phyloP scores from a whole-genome alignment of 2,113 vertebrate genomes.

The Trematomus loennbergii region DNA sequence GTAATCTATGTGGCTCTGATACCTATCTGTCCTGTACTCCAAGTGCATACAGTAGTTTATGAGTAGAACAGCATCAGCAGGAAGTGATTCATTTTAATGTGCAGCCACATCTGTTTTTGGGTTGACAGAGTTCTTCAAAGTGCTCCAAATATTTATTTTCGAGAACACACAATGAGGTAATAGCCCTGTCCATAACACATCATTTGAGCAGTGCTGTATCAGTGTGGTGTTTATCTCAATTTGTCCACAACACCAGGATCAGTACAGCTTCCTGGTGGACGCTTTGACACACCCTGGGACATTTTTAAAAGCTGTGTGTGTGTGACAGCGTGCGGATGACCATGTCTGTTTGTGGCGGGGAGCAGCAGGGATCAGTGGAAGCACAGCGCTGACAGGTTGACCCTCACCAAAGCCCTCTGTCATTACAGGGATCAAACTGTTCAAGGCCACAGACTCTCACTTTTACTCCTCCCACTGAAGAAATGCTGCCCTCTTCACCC shows the following conservation, averaged over 20 bases:
- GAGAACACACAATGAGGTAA: constrained; percentile 35
- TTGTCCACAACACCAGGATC: constrained; percentile 29
- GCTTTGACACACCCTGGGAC: constrained; percentile 35
- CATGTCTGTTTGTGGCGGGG: constrained; percentile 50
- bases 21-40: constrained; percentile 66
- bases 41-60: constrained; percentile 66
- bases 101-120: constrained; percentile 76
- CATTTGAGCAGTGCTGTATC: constrained; percentile 36
- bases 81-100: constrained; percentile 67
- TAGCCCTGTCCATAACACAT: constrained; percentile 36
- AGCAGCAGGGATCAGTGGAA: constrained; percentile 64
- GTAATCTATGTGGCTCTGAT: constrained; percentile 70
- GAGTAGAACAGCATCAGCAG: constrained; percentile 72
- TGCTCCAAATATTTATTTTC: constrained; percentile 59
- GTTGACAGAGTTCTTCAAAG: constrained; percentile 65
- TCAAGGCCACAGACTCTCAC: constrained; percentile 73
- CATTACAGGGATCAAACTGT: constrained; percentile 75
- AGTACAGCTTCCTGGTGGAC: constrained; percentile 13
- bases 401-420: constrained; percentile 74
- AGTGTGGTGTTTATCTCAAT: constrained; percentile 37
- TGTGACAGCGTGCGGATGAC: constrained; percentile 23
- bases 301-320: constrained; percentile 18
- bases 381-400: constrained; percentile 72
- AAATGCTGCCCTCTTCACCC: constrained; percentile 26
- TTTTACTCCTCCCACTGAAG: constrained; percentile 59